These are phyloP conservation scores for Pseudorectes ferrugineus DNA, from an alignment of 2,113 vertebrate species.

Conservation along the genomic window DNA sequence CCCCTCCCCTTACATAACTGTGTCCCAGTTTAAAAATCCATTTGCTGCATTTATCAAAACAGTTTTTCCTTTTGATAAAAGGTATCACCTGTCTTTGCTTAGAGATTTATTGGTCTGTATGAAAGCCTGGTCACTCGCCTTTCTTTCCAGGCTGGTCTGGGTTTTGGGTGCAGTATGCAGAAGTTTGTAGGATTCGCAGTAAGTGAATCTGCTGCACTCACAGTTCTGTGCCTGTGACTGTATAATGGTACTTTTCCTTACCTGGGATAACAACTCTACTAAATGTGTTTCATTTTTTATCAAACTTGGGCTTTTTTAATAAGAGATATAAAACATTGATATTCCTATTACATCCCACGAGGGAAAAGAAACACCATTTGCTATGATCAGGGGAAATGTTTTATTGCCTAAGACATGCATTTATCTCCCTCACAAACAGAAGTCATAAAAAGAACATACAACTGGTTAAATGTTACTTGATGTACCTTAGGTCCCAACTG, in stretches of 20 bases:
- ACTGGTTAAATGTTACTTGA: slow-evolving; percentile 65
- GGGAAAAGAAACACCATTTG: slow-evolving; percentile 69
- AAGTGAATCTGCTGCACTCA: not conserved
- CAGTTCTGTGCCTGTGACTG: not conserved
- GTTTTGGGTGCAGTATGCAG: not conserved
- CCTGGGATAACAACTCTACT: slow-evolving; percentile 45
- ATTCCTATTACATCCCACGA: slow-evolving; percentile 37
- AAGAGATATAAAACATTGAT: slow-evolving; percentile 61
- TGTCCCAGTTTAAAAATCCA: not conserved
- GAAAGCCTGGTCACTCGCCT: not conserved
- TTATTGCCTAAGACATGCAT: slow-evolving; percentile 60
- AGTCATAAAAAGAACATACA: slow-evolving; percentile 69
- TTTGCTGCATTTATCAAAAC: not conserved
- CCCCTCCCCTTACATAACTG: not conserved
- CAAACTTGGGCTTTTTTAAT: slow-evolving; percentile 59
- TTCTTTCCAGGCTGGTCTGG: not conserved
- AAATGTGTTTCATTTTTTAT: slow-evolving; percentile 67
- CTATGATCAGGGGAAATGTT: slow-evolving; percentile 66
- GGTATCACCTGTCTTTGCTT: not conserved
- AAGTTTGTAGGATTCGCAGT: not conserved
- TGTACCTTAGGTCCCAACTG: slow-evolving; percentile 52
- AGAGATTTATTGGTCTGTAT: not conserved
- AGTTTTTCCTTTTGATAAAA: not conserved
- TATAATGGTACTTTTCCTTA: slow-evolving; percentile 24
- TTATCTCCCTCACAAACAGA: slow-evolving; percentile 67